phyloP scores from a whole-genome alignment of 2,113 vertebrate genomes.

The Phalacrocorax pelagicus region DNA sequence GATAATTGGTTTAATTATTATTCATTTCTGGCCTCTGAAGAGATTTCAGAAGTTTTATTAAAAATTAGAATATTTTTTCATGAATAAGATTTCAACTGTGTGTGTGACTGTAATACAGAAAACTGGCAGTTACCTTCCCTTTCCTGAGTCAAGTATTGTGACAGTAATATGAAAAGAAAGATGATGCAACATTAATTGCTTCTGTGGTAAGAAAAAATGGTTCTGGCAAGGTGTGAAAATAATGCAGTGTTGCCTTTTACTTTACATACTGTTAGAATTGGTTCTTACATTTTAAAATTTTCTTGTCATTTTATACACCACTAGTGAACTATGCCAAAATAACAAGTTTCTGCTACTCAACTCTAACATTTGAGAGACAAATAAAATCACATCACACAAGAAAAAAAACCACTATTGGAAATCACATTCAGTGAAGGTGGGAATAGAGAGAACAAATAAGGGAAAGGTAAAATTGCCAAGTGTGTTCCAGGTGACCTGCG shows the following conservation, averaged over 20 bases:
- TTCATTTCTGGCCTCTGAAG: neutral
- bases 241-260: neutral
- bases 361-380: neutral
- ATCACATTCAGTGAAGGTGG: neutral
- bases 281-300: neutral
- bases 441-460: neutral
- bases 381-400: neutral
- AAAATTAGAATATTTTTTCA: neutral
- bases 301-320: neutral
- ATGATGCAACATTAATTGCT: slow-evolving; percentile 7
- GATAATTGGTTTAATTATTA: neutral
- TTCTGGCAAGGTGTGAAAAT: neutral
- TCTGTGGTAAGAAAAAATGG: neutral
- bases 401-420: neutral
- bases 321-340: neutral
- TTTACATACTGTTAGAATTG: neutral
- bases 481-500: neutral
- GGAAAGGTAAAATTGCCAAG: neutral
- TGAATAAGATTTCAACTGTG: neutral
- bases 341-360: neutral
- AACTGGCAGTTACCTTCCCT: neutral
- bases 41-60: neutral
- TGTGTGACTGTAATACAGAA: neutral
- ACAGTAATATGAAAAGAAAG: slow-evolving; percentile 16
- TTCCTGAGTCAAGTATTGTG: neutral